phyloP scores from a whole-genome alignment of 35 echinoderm and acorn worm species.

The Ophiothrix spiculata region DNA sequence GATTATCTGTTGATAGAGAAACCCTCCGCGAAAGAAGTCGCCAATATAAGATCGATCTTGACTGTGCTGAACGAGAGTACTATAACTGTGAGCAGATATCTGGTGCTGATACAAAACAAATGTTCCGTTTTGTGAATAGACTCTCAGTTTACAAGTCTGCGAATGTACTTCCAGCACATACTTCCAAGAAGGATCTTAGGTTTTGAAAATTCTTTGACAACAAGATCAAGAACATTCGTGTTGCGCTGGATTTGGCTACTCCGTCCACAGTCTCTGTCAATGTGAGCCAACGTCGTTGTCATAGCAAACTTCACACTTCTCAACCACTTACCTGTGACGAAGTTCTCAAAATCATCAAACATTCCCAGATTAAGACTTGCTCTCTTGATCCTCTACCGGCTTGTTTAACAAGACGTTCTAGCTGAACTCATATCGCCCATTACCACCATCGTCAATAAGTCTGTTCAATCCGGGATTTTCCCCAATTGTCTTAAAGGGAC shows the following conservation, averaged over 20 bases:
- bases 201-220: not conserved
- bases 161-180: not conserved
- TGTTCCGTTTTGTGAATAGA: not conserved
- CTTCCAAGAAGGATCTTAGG: not conserved
- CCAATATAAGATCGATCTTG: not conserved
- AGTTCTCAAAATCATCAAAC: slow-evolving; percentile 18
- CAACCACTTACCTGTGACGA: not conserved
- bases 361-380: slow-evolving; percentile 36
- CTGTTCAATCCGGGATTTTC: slow-evolving; percentile 34
- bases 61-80: not conserved
- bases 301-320: not conserved
- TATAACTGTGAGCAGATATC: not conserved
- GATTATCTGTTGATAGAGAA: not conserved
- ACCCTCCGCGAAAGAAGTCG: not conserved
- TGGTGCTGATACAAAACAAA: not conserved
- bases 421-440: slow-evolving; percentile 15
- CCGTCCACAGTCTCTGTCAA: not conserved
- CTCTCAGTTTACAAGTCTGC: not conserved
- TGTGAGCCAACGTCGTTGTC: not conserved
- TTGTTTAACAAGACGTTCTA: slow-evolving; percentile 5
- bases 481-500: slow-evolving; percentile 20
- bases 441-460: slow-evolving; percentile 52
- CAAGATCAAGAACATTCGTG: not conserved
- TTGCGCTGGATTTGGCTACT: not conserved
- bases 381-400: slow-evolving; percentile 47